Evolutionary conservation across 2,888 invertebrate genomes (phyloP).

Genomic region (Willowsia nigromaculata): DNA sequence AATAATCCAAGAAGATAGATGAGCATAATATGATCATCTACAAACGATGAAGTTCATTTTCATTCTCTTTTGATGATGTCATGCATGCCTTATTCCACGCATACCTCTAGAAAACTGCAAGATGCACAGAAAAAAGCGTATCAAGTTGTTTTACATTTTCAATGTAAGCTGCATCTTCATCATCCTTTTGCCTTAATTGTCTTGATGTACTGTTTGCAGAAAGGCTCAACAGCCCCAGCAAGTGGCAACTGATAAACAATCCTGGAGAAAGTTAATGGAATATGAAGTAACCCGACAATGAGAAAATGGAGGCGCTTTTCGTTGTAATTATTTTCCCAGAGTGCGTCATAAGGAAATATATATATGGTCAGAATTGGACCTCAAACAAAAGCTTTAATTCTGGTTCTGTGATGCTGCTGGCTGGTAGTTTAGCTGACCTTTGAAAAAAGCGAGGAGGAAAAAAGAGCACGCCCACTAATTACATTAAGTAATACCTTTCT

Average conservation of each 20-base stretch:
- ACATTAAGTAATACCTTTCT: conserved; percentile 57
- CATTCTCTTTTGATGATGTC: background rate
- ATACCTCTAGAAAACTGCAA: background rate
- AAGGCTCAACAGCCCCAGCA: no score
- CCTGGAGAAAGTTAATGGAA: background rate
- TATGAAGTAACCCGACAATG: background rate
- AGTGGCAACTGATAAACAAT: no score
- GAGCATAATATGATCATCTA: no score
- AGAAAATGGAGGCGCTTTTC: background rate
- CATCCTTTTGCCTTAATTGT: background rate
- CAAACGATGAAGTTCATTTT: background rate
- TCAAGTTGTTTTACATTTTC: background rate
- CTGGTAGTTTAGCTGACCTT: conserved; percentile 40
- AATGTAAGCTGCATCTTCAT: background rate
- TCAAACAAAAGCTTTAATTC: background rate
- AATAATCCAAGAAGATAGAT: no score
- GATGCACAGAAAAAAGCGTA: background rate
- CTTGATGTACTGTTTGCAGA: no score
- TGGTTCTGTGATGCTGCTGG: background rate
- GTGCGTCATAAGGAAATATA: background rate
- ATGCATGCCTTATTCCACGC: background rate
- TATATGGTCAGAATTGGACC: background rate
- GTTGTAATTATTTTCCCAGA: background rate
- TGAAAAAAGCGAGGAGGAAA: background rate
- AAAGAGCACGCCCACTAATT: conserved; percentile 63